Base-by-base conservation (phyloP, 2,888 invertebrate species). In the Oscheius sp. region DNA sequence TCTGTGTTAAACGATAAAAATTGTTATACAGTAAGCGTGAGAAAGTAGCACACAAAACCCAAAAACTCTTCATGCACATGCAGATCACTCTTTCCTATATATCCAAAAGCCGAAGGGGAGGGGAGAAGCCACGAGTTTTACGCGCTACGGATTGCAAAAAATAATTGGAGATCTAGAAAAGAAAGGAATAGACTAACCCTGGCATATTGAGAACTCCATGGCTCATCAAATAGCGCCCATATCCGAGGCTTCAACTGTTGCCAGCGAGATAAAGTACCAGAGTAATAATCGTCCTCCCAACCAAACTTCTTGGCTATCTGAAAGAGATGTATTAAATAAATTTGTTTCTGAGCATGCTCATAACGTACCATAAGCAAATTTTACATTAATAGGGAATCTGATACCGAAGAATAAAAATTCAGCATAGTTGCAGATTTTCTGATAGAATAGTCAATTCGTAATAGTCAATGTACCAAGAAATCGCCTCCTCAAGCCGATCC, bases 191-290 rank as follows among this genome's bases (percentile, higher is more conserved):
- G 49, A 61, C 67, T 56, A 56, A 83, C 84, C 73, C 81, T 67
- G 73, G 97, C 96, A 83, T 94, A 92, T 86, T 92, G 93, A 67
- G 96, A 96, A 86, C 96, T 96, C 88, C 97, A 97, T 1, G 97
- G 98, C 88, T 98, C 98, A 87, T 98, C 98, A 88, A 98, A 98
- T 68, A 98, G 90, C 41, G 96, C 95, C 96, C 96, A 97, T 87
- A 96, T 93, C 89, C 94, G 93, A 36, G 96, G 96, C 87, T 96
- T 95, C 20, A 77, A 20, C 41, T 67, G 91, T 88, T 97, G 96
- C 96, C 97, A 97, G 78, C 86, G 87, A 61, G 84, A 87, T 50
- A 75, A 56, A 45, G 87, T 87, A 4, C 78, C 81, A 5, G 74
- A 67, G 88, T 91, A 91, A 87, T 94, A 95, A 87, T 94, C 94